Base-by-base conservation (phyloP, 2,113 vertebrate genomes). In the Oenanthe oenanthe region DNA sequence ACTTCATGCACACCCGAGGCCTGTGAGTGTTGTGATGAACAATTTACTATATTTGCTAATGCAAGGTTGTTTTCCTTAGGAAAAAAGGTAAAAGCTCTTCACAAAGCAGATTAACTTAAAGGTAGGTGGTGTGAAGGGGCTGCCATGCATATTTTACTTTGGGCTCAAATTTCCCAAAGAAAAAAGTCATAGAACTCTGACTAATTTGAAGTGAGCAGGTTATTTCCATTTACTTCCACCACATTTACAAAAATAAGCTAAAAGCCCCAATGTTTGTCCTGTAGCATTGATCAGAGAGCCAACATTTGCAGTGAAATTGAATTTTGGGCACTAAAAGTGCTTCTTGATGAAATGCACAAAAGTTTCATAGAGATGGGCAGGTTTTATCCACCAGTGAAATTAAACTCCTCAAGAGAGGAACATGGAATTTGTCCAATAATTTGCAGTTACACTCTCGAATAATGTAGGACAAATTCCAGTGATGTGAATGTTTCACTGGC, bases 81-180 rank as follows among this genome's bases (percentile, higher is more conserved):
- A 42, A 66, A 40, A 83, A 58, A 87, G 25, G 11, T 42, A 65
- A 50, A 45, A 88, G 17, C 4, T 77, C 38, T 22, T 51, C 62
- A 68, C 13, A 50, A 43, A 72, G 7, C 38, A 17, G 15, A 65
- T 85, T 84, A 85, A 56, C 4, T 74, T 74, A 61, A 63, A 76
- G 10, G 8, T 0, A 1, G 10, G 8, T 61, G 7, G 11, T 5
- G 9, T 68, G 14, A 60, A 29, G 32, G 54, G 7, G 3, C 4
- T 48, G 6, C 3, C 32, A 5, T 29, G 14, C 19, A 12, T 58
- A 22, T 63, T 85, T 80, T 77, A 56, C 36, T 78, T 71, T 26
- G 13, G 18, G 10, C 68, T 88, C 50, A 17, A 87, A 9, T 43
- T 82, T 85, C 32, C 61, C 61, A 70, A 42, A 54, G 31, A 60